Evolutionary conservation across 2,888 invertebrate species (phyloP), one percentile per base, ranked within the genome.

Genomic region (Cephalotes varians): DNA sequence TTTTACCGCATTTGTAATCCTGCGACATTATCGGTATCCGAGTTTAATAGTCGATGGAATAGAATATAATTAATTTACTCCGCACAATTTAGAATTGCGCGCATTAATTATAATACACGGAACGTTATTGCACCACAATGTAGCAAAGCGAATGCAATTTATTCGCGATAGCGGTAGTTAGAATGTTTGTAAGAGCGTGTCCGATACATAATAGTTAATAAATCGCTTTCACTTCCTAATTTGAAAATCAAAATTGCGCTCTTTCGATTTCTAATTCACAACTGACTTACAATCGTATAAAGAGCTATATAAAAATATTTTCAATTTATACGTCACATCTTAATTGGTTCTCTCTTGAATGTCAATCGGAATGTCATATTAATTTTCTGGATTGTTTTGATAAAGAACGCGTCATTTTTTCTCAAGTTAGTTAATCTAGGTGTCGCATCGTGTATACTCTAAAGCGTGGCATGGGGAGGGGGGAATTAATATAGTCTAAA

Each of bases 201-300:
- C 28, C 7, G 3, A 9, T 18, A 25, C 18, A 12, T 2, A 15
- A 34, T n/a, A 15, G 21, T 74, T 73, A 47, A 31, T 31, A 47
- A 64, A 64, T 62, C 21, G 31, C 73, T 64, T 64, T 47, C 64
- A 21, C 73, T 34, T 31, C 4, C 31, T 34, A 47, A 64, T 64
- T 74, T 74, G 18, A 47, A 62, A 31, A 44, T 31, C 15, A 28
- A 58, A 28, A 40, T 31, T 6, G 12, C 62, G 1, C 2, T 40
- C 31, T 31, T 60, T 15, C 40, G 37, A 40, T 56, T 72, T 73
- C 62, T 44, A 62, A 44, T 21, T 73, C 21, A 44, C 28, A 31
- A 73, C 2, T 7, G 9, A 56, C 56, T 25, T 5, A 9, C 54
- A 15, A 9, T 18, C 12, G 15, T 44, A 44, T 4, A 15, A 44